Evolutionary conservation across 2,888 invertebrate species (phyloP).

Genomic region (Drosophila falleni): DNA sequence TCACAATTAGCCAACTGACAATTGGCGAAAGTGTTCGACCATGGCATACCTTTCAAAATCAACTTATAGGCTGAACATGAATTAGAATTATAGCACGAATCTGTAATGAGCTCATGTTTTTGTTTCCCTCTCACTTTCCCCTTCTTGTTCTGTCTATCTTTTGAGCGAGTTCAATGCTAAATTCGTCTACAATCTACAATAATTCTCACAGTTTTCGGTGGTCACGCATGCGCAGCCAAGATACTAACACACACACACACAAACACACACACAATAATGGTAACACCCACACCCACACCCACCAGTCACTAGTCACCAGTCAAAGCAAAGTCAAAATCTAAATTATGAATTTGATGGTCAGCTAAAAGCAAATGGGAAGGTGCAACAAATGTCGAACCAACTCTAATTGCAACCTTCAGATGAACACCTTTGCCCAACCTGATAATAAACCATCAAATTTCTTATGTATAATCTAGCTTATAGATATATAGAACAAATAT

Average conservation of each 20-base stretch:
- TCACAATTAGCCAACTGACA: slow-evolving; percentile 32
- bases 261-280: not conserved
- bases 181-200: slow-evolving; percentile 12
- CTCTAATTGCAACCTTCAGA: slow-evolving; percentile 54
- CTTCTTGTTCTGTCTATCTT: not conserved
- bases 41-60: slow-evolving; percentile 39
- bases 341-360: slow-evolving; percentile 16
- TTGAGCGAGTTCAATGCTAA: slow-evolving; percentile 38
- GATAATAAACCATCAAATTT: not conserved
- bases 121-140: not conserved
- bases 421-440: not conserved
- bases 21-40: slow-evolving; percentile 40
- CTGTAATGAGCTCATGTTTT: slow-evolving; percentile 13
- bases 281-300: slow-evolving; percentile 29
- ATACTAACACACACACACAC: slow-evolving; percentile 3
- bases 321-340: slow-evolving; percentile 22
- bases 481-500: not conserved
- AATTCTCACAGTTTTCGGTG: slow-evolving; percentile 44
- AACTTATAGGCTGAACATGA: slow-evolving; percentile 32
- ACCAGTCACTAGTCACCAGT: slow-evolving; percentile 14
- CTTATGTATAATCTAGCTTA: not conserved
- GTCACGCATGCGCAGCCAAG: slow-evolving; percentile 49
- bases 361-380: slow-evolving; percentile 33
- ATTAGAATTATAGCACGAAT: slow-evolving; percentile 37
- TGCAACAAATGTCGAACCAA: slow-evolving; percentile 55